These are phyloP conservation scores for Tigriopus californicus DNA, from an alignment of 2,888 invertebrate genomes.

Conservation along the genomic window DNA sequence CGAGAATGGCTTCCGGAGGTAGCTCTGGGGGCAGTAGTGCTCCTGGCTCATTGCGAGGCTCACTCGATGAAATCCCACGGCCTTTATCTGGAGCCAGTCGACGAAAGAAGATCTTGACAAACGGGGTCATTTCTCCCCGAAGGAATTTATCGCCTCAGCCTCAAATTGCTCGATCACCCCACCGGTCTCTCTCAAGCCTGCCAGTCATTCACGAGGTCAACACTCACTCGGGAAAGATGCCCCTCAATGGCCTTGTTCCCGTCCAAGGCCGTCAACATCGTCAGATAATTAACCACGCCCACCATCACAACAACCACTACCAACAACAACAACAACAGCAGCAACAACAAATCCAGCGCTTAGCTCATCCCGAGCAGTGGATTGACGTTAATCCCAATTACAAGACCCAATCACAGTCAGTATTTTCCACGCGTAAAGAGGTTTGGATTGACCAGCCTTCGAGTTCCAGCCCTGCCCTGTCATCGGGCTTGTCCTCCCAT, in stretches of 20 bases:
- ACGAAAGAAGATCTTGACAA: constrained; percentile 11
- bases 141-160: constrained; percentile 1
- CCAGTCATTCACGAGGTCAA: constrained; percentile 23
- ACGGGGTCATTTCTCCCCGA: constrained; percentile 15
- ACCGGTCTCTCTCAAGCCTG: constrained; percentile 26
- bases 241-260: constrained; percentile 13
- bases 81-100: background rate
- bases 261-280: background rate
- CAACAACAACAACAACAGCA: constrained; percentile 2
- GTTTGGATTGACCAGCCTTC: no score
- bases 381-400: background rate
- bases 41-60: constrained; percentile 1
- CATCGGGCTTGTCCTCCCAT: no score
- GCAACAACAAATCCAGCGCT: background rate
- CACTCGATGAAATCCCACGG: constrained; percentile 10
- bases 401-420: no score
- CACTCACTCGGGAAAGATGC: constrained; percentile 15
- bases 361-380: background rate
- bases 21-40: background rate
- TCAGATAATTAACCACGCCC: background rate
- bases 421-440: no score
- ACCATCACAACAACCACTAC: background rate
- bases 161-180: constrained; percentile 23
- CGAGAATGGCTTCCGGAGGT: background rate
- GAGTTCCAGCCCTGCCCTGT: no score